Evolutionary conservation across 2,888 invertebrate species (phyloP), one percentile per base, ranked within the genome.

Genomic region (Erannis defoliaria): DNA sequence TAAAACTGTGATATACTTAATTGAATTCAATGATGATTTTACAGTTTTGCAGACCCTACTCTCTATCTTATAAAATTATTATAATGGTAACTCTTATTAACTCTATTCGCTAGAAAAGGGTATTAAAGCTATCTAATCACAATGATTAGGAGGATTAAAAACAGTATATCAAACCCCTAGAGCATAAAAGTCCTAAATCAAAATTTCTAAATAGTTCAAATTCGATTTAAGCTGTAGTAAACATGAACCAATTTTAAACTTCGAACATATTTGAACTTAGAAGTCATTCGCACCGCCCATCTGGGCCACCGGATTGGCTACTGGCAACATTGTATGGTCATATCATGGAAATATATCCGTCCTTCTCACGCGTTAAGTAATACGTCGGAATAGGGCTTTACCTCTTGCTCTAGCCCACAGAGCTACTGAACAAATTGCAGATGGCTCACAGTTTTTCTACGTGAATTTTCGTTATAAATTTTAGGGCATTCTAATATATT

Each of bases 371-470:
- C 86, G 12, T 68, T 69, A 19, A n/a, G 56, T 57, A 63, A 67
- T 65, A 50, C 51, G 56, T 46, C 60, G 53, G 55, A 29, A n/a
- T 48, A 45, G 38, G 50, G 19, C 71, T 58, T 48, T 50, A 70
- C 55, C 61, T 89, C 88, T 80, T 86, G 62, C 72, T 91, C 80
- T 59, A 70, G 50, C 88, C 53, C 75, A 77, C 80, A 81, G 85
- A 85, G 82, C 75, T 77, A 81, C 78, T 76, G 80, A 76, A 86
- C 82, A 89, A 88, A 90, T 89, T 89, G 87, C 85, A 81, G 80
- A 88, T 87, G 84, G 88, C 82, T 88, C 86, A 85, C 82, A 73
- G 84, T 88, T 91, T 88, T 90, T 86, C 88, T 88, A 88, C 86
- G 76, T 84, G 79, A 72, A 77, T 81, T 81, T 84, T 78, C 73